Evolutionary conservation across 2,888 invertebrate genomes (phyloP), one percentile per base, ranked within the genome.

Genomic region (Nemoura dubitans): DNA sequence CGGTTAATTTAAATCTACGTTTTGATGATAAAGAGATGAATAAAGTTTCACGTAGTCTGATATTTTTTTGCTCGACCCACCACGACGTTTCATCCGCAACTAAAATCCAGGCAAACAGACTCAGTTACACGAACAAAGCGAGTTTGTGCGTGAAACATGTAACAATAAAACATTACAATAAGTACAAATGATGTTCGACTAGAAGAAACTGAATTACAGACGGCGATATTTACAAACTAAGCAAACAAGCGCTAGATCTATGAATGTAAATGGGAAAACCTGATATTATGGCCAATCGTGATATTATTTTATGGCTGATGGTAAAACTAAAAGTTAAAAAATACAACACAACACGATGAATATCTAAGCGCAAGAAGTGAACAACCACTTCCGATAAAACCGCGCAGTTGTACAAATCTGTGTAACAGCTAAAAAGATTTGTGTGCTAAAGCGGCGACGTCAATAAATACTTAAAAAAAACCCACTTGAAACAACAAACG

Each of bases 11-110:
- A 59, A 59, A 59, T 59, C 59, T 59, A 59, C 59, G 16, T 59
- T 59, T 59, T 59, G 59, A 59, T 59, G 59, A 59, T 59, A 59
- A 59, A 59, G 59, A 59, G 59, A 59, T 59, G 59, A 59, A 59
- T 59, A 59, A 7, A 21, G 59, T 59, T 36, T 59, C 59, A 14
- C 59, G 59, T 59, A 59, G 59, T 14, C 59, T 59, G 59, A 59
- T 59, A 59, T 59, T 59, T 59, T 36, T 59, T 59, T 59, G 59
- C 59, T 7, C 59, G 59, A 59, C 59, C 59, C 3, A 36, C 21
- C 59, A 16, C 10, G 21, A 59, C 59, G 59, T 59, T 59, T 59
- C 59, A 14, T 59, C 2, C 21, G 59, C 10, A 21, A 59, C 59
- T 21, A 59, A 59, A 59, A 59, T 21, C 16, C 21, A 3, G 36